Evolutionary conservation across 2,888 invertebrate species (phyloP).

Genomic region (Sminthurides aquaticus): DNA sequence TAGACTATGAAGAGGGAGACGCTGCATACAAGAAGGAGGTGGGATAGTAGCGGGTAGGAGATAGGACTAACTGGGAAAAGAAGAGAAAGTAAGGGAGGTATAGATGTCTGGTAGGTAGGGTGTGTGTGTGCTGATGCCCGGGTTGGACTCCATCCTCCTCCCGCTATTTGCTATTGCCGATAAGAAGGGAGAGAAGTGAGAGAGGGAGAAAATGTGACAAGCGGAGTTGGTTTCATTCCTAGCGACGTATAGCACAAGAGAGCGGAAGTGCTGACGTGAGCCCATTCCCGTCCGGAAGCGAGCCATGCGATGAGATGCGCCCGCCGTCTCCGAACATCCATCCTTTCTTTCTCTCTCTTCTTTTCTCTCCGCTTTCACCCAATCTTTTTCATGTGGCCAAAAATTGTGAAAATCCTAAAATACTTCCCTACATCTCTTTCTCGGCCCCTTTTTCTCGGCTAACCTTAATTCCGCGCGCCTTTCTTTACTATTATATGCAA

Average conservation of each 20-base stretch:
- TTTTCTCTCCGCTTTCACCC: slow-evolving; percentile 7
- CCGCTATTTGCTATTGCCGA: slow-evolving; percentile 3
- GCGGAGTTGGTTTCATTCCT: slow-evolving; percentile 21
- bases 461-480: no score
- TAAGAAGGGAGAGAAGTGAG: slow-evolving; percentile 19
- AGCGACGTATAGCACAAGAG: slow-evolving; percentile 19
- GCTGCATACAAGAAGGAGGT: no score
- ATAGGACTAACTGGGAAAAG: no score
- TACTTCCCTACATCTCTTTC: neutral
- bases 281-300: slow-evolving; percentile 44
- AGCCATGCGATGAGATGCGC: slow-evolving; percentile 43
- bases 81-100: no score
- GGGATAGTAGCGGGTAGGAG: no score
- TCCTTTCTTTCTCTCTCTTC: neutral
- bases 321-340: slow-evolving; percentile 31
- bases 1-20: no score
- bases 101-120: no score
- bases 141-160: neutral
- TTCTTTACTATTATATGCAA: neutral
- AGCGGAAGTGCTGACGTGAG: slow-evolving; percentile 43
- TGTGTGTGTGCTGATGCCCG: neutral
- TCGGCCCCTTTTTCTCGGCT: no score
- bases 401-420: neutral
- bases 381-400: neutral
- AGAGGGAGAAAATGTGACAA: slow-evolving; percentile 20